Evolutionary conservation across 2,113 vertebrate genomes (phyloP).

Genomic region (Platycercus adscitus): DNA sequence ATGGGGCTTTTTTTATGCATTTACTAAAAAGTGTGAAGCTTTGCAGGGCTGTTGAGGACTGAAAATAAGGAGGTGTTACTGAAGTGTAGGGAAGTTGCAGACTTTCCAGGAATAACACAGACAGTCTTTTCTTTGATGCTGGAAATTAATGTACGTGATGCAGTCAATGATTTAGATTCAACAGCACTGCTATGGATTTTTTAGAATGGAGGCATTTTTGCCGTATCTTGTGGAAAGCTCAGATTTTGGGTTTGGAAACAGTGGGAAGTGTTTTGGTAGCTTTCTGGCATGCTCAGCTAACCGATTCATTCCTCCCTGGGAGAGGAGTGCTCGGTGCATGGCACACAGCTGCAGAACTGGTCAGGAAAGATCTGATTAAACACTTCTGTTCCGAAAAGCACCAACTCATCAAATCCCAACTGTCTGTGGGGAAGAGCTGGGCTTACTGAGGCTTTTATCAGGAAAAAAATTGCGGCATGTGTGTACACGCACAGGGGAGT

Average conservation of each 20-base stretch:
- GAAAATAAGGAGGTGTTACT: background rate
- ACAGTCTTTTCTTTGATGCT: background rate
- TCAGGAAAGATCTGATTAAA: constrained; percentile 61
- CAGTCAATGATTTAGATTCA: background rate
- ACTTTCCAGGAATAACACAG: background rate
- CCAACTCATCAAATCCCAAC: constrained; percentile 20
- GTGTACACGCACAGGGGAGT: background rate
- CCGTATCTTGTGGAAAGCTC: background rate
- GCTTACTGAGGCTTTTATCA: background rate
- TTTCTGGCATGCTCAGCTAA: accelerated
- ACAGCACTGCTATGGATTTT: accelerated
- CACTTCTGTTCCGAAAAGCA: background rate
- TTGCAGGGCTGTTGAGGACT: background rate
- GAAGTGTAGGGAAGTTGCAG: background rate
- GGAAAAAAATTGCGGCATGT: background rate
- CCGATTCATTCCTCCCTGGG: background rate
- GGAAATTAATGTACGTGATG: background rate
- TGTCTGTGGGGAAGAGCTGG: background rate
- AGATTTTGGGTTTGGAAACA: background rate
- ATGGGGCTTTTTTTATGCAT: accelerated
- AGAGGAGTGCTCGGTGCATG: background rate
- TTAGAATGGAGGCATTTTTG: background rate
- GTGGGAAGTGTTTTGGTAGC: accelerated
- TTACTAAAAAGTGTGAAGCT: background rate
- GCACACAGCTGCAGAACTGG: constrained; percentile 56